Conservation (phyloP, 2,888 invertebrate species). For the Eilema griseolum region DNA sequence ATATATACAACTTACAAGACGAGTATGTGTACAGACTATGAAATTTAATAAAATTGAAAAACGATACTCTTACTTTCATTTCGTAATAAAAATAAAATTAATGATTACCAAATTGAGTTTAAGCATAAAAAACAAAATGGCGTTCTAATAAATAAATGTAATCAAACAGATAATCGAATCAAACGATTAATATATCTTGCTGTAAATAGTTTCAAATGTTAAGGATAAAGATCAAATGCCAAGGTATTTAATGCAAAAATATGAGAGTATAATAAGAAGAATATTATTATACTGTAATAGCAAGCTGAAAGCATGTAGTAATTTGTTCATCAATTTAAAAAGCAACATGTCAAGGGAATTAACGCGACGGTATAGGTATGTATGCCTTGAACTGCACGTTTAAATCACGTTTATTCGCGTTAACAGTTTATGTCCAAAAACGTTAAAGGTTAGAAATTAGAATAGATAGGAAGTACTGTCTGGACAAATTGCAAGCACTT, state of each 20-base stretch:
- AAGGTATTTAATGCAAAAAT: constrained; percentile 41
- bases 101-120: neutral
- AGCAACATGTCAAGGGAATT: neutral
- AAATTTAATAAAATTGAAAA: neutral
- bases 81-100: neutral
- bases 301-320: neutral
- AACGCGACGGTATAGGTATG: neutral
- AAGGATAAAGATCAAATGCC: constrained; percentile 48
- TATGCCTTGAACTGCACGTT: neutral
- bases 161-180: constrained; percentile 10
- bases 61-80: neutral
- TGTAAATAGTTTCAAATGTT: constrained; percentile 44
- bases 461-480: neutral
- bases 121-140: neutral
- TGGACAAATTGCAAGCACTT: neutral
- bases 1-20: neutral
- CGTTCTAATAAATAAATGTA: constrained; percentile 7
- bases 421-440: neutral
- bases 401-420: neutral
- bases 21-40: neutral
- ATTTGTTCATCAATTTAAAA: neutral
- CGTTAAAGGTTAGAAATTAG: neutral
- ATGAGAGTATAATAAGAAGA: neutral
- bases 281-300: neutral
- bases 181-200: constrained; percentile 3